Base-by-base conservation (phyloP, 2,888 invertebrate species). In the Drosophila nigritarsus region DNA sequence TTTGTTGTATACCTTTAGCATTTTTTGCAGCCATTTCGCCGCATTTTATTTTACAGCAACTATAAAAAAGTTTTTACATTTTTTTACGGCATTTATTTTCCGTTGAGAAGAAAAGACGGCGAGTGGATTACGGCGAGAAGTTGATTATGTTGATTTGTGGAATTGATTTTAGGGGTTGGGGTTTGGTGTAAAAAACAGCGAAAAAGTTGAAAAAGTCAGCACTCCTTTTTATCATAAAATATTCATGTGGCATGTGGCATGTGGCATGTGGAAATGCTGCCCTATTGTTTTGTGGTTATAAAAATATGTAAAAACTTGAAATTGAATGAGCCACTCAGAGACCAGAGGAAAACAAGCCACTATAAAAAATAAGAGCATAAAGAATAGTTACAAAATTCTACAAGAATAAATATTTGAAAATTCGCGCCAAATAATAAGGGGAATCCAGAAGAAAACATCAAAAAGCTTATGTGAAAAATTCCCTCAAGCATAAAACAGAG, bases 81-180 rank as follows among this genome's bases (percentile, higher is more conserved):
- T 90, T 84, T 87, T 89, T 89, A 90, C 75, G 66, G 73, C 79
- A 77, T 73, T 85, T 87, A 74, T 84, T 84, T 80, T 45, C 24
- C 67, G 69, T 78, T 87, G 65, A 53, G 71, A 81, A 78, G 69
- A 81, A 84, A 83, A 80, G 67, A 79, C 82, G 83, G 78, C 68
- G 48, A 89, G 87, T 87, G 89, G 90, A 90, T 90, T 89, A 89
- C 83, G 72, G 83, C 80, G 80, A 75, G 80, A 75, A 90, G 87
- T 89, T 88, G 83, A 83, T 91, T 87, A 89, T 83, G 89, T 90
- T 89, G 88, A 90, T 89, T 89, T 91, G 90, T 80, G 83, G 73
- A 89, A 91, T 89, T 87, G 81, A 83, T 89, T 84, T 65, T 45
- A 15, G 24, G 24, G 75, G 73, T 62, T 54, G 9, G 49, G 62